Evolutionary conservation across 2,888 invertebrate species (phyloP), one percentile per base, ranked within the genome.

Genomic region (Lepas anatifera): DNA sequence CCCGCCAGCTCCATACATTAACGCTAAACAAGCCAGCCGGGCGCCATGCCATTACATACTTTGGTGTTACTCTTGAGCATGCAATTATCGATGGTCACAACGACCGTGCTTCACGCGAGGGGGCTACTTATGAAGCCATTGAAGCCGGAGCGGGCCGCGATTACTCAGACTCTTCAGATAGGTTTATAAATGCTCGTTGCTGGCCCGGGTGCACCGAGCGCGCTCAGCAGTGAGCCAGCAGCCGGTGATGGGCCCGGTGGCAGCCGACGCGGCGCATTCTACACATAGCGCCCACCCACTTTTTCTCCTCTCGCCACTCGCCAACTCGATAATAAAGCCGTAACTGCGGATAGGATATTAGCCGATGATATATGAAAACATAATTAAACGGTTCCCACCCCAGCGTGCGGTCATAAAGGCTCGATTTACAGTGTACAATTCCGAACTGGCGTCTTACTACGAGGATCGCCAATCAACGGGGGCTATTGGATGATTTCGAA

Each of bases 51-150:
- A 58, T 58, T 58, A 58, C 58, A 25, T 3, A 48, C 58, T 58
- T 58, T 58, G 35, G 58, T 58, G 58, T 35, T 32, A 35, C 32
- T 35, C 58, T 58, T 32, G 2, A 22, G 58, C 35, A n/a, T 58
- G 58, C 25, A 58, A 58, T 58, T 58, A 58, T 58, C 58, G 58
- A 58, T 32, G 32, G 32, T 6, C 32, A 22, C 58, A 35, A 58
- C 35, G 58, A 35, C 58, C 35, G 32, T 35, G 32, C 35, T 35
- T 35, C 58, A 58, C 58, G 58, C 58, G 58, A 58, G 35, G 58
- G 58, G 58, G 58, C 58, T 58, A 58, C 58, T 58, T 58, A 58
- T 35, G 58, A 58, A 58, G 58, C 58, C 58, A 58, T 58, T 35
- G 58, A 35, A 32, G 22, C 25, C 35, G n/a, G 58, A 52, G 58